Percentiles rank a stretch among this genome's conserved stretches.
phyloP scores from a whole-genome alignment of 35 echinoderm and acorn worm species.

The Apostichopus japonicus region DNA sequence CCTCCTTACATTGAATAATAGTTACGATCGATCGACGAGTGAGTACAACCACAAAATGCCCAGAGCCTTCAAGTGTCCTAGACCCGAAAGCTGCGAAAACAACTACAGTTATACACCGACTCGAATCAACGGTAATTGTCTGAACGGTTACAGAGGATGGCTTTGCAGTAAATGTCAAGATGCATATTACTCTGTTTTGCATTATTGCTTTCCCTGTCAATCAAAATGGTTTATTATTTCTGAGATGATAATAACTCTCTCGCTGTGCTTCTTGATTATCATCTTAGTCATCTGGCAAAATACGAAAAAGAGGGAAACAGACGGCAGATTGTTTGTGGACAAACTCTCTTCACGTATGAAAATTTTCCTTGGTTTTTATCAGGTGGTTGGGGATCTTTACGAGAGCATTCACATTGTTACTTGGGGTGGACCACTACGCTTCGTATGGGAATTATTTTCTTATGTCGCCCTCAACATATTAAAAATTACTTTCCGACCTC shows the following conservation, averaged over 20 bases:
- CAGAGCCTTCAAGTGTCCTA: neutral
- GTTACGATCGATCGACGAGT: neutral
- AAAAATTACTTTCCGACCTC: constrained; percentile 22
- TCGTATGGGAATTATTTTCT: constrained; percentile 15
- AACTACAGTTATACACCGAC: neutral
- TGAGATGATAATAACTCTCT: neutral
- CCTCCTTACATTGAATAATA: neutral
- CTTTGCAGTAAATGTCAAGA: constrained; percentile 49
- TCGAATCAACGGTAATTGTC: neutral
- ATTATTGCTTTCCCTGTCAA: constrained; percentile 50
- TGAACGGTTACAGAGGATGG: constrained; percentile 51
- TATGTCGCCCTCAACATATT: constrained; percentile 37
- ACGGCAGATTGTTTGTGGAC: constrained; percentile 10
- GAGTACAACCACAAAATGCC: neutral
- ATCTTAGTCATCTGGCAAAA: constrained; percentile 29
- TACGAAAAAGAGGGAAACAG: neutral
- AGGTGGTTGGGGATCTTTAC: constrained; percentile 60
- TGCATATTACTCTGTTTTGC: constrained; percentile 47
- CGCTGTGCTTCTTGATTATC: neutral
- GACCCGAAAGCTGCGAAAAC: neutral
- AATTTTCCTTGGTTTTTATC: constrained; percentile 66
- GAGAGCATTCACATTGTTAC: constrained; percentile 20
- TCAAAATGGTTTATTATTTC: neutral
- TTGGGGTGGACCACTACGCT: constrained; percentile 23
- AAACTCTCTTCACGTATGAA: constrained; percentile 51